Percentiles rank a stretch among this genome's conserved stretches.
Evolutionary conservation across 2,113 vertebrate genomes (phyloP).

Genomic region (Dasyurus viverrinus): DNA sequence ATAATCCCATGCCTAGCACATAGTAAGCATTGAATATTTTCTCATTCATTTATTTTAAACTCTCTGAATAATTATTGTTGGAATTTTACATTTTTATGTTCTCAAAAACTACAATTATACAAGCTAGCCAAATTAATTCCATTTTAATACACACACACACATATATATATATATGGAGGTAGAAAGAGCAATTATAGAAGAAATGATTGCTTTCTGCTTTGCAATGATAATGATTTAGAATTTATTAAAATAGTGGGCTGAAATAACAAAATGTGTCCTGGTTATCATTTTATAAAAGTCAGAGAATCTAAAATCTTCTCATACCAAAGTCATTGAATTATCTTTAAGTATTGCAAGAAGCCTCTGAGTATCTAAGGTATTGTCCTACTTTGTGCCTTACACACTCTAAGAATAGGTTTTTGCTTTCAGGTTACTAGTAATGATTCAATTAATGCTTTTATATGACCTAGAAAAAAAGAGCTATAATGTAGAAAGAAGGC

Average conservation of each 20-base stretch:
- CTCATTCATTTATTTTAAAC: neutral
- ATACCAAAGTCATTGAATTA: neutral
- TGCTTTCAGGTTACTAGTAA: neutral
- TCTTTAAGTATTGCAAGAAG: neutral
- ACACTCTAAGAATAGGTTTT: neutral
- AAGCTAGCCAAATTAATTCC: neutral
- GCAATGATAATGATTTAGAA: neutral
- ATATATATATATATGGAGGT: neutral
- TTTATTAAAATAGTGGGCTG: neutral
- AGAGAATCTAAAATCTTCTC: neutral
- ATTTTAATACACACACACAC: neutral
- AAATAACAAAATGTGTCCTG: neutral
- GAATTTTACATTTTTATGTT: neutral
- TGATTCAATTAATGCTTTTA: neutral
- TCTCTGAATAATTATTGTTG: neutral
- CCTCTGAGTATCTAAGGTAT: neutral
- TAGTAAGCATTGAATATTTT: neutral
- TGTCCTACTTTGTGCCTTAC: neutral
- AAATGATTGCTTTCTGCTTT: neutral
- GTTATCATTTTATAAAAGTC: neutral
- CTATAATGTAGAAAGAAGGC: too few relatives aligned
- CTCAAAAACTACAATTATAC: neutral
- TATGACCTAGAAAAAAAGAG: neutral
- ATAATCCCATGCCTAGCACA: neutral
- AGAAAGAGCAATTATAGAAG: neutral